A percentile compares a stretch with the other conserved stretches of the same genome.
Conservation (phyloP, 2,888 invertebrate species). For the Adineta ricciae region DNA sequence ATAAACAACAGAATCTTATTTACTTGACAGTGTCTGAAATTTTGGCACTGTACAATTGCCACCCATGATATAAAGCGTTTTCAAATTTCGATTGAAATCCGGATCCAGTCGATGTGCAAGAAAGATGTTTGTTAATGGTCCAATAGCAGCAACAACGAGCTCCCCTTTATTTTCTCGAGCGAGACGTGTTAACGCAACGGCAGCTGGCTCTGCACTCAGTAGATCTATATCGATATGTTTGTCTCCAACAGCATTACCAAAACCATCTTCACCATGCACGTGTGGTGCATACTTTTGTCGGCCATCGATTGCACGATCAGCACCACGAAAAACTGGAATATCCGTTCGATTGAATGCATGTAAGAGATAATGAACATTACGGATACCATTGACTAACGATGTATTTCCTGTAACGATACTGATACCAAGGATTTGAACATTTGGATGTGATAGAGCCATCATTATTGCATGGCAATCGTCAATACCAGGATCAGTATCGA, state of each 20-base stretch:
- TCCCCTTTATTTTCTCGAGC: slow-evolving; percentile 40
- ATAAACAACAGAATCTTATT: background rate
- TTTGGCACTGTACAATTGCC: background rate
- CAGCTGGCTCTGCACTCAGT: slow-evolving; percentile 39
- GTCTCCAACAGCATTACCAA: slow-evolving; percentile 38
- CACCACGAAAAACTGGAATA: slow-evolving; percentile 41
- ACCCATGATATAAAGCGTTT: background rate
- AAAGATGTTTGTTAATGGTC: background rate
- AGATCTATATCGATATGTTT: slow-evolving; percentile 36
- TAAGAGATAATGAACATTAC: background rate
- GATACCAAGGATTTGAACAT: slow-evolving; percentile 59
- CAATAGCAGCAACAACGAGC: slow-evolving; percentile 15
- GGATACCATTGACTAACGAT: slow-evolving; percentile 55
- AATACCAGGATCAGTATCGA: slow-evolving; percentile 48
- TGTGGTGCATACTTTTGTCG: slow-evolving; percentile 35
- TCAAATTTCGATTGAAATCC: background rate
- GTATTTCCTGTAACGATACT: slow-evolving; percentile 70
- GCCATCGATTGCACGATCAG: slow-evolving; percentile 36
- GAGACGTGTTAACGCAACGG: slow-evolving; percentile 38
- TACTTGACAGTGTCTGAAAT: background rate
- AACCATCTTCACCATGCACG: slow-evolving; percentile 40
- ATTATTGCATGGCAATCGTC: slow-evolving; percentile 48
- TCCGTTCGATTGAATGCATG: background rate
- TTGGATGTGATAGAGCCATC: slow-evolving; percentile 43
- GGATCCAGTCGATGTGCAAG: background rate